phyloP scores from a whole-genome alignment of 2,113 vertebrate species.

The Ranitomeya variabilis region DNA sequence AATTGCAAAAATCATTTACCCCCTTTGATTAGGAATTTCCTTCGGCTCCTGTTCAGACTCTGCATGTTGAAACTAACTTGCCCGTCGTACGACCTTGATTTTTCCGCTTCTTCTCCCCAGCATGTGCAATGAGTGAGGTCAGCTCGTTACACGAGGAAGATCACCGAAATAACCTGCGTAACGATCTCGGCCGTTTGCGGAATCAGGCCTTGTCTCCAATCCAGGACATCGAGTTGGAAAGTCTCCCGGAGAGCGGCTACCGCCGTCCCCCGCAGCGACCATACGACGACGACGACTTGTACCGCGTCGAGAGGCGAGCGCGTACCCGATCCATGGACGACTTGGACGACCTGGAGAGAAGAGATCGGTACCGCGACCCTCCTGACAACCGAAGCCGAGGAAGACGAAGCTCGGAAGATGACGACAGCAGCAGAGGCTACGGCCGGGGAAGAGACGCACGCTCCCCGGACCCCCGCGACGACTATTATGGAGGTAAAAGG shows the following conservation, averaged over 20 bases:
- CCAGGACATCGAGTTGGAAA: constrained; percentile 77
- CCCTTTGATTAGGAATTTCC: too few relatives aligned
- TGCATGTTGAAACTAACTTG: too few relatives aligned
- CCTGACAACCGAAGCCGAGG: constrained; percentile 63
- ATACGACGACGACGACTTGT: constrained; percentile 62
- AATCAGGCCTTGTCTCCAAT: constrained; percentile 71
- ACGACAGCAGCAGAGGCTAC: constrained; percentile 68
- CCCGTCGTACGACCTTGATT: too few relatives aligned
- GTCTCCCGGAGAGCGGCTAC: constrained; percentile 77
- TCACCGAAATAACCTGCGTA: constrained; percentile 66
- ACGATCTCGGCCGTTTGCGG: constrained; percentile 66
- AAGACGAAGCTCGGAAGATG: constrained; percentile 71
- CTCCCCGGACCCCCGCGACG: constrained; percentile 65
- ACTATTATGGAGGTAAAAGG: constrained; percentile 66
- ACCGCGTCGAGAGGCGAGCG: constrained; percentile 56
- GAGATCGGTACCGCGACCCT: constrained; percentile 59
- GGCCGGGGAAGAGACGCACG: constrained; percentile 68
- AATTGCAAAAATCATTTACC: too few relatives aligned
- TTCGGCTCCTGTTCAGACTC: too few relatives aligned
- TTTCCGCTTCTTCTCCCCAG: constrained; percentile 59
- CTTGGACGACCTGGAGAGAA: constrained; percentile 75
- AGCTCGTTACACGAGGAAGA: constrained; percentile 81
- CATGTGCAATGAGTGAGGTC: constrained; percentile 82
- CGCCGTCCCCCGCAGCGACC: constrained; percentile 66
- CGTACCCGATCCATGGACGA: constrained; percentile 85